Base-by-base conservation (phyloP, 2,113 vertebrate genomes). In the zebrafish (Danio rerio) region DNA sequence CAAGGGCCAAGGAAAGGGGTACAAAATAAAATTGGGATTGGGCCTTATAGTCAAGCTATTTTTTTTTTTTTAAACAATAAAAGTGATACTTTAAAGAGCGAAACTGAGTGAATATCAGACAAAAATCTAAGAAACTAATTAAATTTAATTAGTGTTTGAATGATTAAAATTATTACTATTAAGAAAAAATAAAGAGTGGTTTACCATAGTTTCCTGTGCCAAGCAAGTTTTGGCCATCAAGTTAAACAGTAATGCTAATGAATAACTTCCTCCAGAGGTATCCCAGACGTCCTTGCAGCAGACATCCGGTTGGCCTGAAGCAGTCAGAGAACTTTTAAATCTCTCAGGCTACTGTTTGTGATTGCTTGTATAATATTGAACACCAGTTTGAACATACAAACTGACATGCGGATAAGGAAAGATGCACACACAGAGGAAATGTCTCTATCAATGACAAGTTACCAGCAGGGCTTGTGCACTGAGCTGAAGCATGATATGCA, bases 401-500 rank as follows among this genome's bases (percentile, higher is more conserved):
- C 58, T 73, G 40, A 83, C 69, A 80, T 50, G 12, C 31, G 47
- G 56, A 59, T 18, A 79, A 82, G 40, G 8, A 80, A 74, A 50
- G 8, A 63, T 63, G 74, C 65, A 16, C 52, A 80, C 75, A 80
- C 83, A 75, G 45, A n/a, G 63, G 74, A 65, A 84, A 86, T 84
- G 89, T 89, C 69, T 82, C 83, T 81, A 89, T 56, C 85, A 86
- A 92, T 88, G 89, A 88, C 71, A 84, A 62, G 84, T 80, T 45
- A 21, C 84, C 85, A 62, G 49, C 82, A 83, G 82, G 83, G 77
- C 86, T 86, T 85, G 89, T 75, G 62, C 85, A 88, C 86, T 88
- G 77, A 84, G 85, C 84, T 47, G 63, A 59, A 84, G 82, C 77
- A 88, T 78, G 80, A 87, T 86, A 85, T 84, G 70, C 75, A 68